Evolutionary conservation across 2,113 vertebrate species (phyloP).

Genomic region (Eclectus roratus): DNA sequence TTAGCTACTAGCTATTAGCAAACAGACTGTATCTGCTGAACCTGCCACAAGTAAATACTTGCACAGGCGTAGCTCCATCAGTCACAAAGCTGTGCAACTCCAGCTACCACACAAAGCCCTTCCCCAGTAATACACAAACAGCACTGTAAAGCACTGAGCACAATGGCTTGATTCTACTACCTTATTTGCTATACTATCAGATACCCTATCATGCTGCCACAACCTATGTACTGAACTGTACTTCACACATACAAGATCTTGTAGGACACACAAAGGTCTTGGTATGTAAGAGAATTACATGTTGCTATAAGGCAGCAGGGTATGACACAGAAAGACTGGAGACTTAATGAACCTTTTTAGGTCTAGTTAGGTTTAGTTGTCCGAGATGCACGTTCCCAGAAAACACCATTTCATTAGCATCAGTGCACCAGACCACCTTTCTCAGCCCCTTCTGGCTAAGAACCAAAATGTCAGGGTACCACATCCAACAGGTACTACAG

Average conservation of each 20-base stretch:
- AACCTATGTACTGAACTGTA: fast-evolving
- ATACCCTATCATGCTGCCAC: background rate
- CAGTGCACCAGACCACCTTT: background rate
- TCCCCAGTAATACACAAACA: background rate
- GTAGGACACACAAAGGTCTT: background rate
- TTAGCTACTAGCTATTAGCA: background rate
- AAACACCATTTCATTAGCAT: background rate
- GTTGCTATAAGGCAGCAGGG: background rate
- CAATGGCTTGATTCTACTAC: fast-evolving
- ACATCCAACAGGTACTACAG: background rate
- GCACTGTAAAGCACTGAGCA: background rate
- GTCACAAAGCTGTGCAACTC: background rate
- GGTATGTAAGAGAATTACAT: background rate
- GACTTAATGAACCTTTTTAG: background rate
- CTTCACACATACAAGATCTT: background rate
- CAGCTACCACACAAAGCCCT: background rate
- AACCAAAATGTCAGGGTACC: background rate
- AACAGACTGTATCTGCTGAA: background rate
- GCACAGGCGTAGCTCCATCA: background rate
- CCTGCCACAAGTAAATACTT: background rate
- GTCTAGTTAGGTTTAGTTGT: background rate
- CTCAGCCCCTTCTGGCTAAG: background rate
- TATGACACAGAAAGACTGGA: background rate
- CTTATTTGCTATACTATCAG: background rate
- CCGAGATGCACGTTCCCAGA: background rate